Percentiles rank a stretch among this genome's conserved stretches.
Conservation (phyloP, 2,888 invertebrate genomes). For the Cenopis cana region DNA sequence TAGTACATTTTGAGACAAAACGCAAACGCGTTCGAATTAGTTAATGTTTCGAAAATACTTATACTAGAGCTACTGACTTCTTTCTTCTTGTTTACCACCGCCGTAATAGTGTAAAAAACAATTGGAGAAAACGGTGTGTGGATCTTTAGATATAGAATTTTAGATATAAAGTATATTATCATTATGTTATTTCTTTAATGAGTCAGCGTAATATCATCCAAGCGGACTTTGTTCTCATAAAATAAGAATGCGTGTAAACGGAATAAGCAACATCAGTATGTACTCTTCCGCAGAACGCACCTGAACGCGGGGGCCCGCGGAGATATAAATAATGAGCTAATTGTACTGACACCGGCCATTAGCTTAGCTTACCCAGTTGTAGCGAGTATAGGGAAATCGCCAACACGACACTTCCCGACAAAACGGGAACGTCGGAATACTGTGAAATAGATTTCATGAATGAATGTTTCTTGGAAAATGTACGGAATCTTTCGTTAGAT, state of each 20-base stretch:
- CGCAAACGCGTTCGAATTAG: no score
- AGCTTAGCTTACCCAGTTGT: neutral
- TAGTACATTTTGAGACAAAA: no score
- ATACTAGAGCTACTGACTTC: no score
- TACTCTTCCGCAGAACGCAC: slow-evolving; percentile 2
- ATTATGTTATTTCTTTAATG: no score
- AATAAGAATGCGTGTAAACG: slow-evolving; percentile 1
- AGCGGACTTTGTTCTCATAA: slow-evolving; percentile 5
- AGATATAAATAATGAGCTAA: slow-evolving; percentile 18
- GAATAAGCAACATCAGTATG: neutral
- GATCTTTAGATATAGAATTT: no score
- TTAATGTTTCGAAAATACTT: no score
- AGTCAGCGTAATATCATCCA: neutral
- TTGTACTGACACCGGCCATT: slow-evolving; percentile 12
- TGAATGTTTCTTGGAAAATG: no score
- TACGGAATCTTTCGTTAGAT: no score
- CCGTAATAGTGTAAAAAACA: no score
- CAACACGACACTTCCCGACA: neutral
- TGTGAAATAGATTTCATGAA: no score
- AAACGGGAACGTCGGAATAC: neutral
- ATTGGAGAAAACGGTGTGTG: neutral
- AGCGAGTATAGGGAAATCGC: neutral
- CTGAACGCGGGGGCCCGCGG: slow-evolving; percentile 10
- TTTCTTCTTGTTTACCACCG: no score
- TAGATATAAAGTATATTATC: no score